These are phyloP conservation scores for Chymomyza procnemis DNA, from an alignment of 2,888 invertebrate species.

Conservation along the genomic window DNA sequence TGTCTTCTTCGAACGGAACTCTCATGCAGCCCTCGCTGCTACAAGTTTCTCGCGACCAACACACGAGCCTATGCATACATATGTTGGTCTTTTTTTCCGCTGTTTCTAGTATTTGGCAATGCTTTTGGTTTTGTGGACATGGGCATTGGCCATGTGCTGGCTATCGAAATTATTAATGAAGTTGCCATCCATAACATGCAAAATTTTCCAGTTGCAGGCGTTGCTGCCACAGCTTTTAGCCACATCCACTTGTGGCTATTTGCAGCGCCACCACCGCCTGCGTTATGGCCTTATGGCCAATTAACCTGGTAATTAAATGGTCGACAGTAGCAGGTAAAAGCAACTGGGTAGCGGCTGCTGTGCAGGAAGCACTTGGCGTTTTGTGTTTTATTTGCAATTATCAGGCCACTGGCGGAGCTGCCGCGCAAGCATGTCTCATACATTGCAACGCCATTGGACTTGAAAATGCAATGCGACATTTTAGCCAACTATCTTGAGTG, in stretches of 20 bases:
- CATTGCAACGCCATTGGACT: slow-evolving; percentile 53
- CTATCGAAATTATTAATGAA: slow-evolving; percentile 62
- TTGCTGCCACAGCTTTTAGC: not conserved
- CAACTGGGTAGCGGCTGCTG: slow-evolving; percentile 27
- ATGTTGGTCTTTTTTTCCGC: not conserved
- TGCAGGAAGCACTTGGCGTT: slow-evolving; percentile 59
- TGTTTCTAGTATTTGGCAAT: slow-evolving; percentile 20
- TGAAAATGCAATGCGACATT: slow-evolving; percentile 68
- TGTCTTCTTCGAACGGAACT: no score
- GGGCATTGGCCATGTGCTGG: not conserved
- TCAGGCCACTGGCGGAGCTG: slow-evolving; percentile 35
- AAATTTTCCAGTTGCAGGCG: slow-evolving; percentile 11
- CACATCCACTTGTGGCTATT: slow-evolving; percentile 1
- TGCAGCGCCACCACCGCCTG: slow-evolving; percentile 3
- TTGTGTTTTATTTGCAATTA: slow-evolving; percentile 59
- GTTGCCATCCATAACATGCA: slow-evolving; percentile 51
- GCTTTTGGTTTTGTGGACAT: not conserved
- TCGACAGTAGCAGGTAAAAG: slow-evolving; percentile 41
- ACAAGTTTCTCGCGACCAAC: not conserved
- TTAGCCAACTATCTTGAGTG: slow-evolving; percentile 19
- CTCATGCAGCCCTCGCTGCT: not conserved
- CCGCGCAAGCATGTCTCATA: slow-evolving; percentile 45
- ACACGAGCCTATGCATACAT: not conserved
- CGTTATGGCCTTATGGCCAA: slow-evolving; percentile 56
- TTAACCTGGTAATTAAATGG: slow-evolving; percentile 67